Base-by-base conservation (phyloP, 1,140 invertebrate genomes). In the Triops longicaudatus region DNA sequence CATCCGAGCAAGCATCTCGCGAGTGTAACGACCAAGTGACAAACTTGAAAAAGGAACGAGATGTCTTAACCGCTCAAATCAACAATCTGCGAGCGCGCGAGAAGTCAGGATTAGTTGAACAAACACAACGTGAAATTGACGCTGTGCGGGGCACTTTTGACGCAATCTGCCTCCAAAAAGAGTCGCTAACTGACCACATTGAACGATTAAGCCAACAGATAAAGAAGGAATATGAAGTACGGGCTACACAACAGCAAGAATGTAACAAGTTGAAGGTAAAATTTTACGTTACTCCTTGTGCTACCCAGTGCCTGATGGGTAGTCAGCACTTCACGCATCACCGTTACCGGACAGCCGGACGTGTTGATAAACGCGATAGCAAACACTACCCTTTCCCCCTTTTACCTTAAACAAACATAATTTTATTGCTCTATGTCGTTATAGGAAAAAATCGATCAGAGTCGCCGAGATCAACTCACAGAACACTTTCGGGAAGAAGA, bases 361-460 rank as follows among this genome's bases (percentile, higher is more conserved):
- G 50, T 63, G 50, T 63, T 63, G 50, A 63, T 63, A 63, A 63
- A 22, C 50, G 50, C n/a, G 50, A 63, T 6, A 63, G 50, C 50
- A 63, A 63, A 63, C 50, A 63, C 22, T 63, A n/a, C 17, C 17
- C 17, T 22, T 63, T 63, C 14, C 22, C 22, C 22, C 22, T 63
- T 10, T 63, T 17, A 63, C 6, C 50, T 22, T 63, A 17, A 63
- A 63, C 22, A 63, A 63, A 63, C 50, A 10, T 22, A 6, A 6
- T 63, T 63, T 63, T 63, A 63, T 63, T 63, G 31, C 31, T 63
- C 4, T 17, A 5, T 22, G n/a, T 9, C n/a, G 50, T 17, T 22
- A 17, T 22, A 63, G 50, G 3, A 63, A n/a, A 63, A 63, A 63
- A 63, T 63, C 50, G 50, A 63, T 63, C n/a, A 22, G 2, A 22